Conservation (phyloP, 2,113 vertebrate species). For the Seriola quinqueradiata region DNA sequence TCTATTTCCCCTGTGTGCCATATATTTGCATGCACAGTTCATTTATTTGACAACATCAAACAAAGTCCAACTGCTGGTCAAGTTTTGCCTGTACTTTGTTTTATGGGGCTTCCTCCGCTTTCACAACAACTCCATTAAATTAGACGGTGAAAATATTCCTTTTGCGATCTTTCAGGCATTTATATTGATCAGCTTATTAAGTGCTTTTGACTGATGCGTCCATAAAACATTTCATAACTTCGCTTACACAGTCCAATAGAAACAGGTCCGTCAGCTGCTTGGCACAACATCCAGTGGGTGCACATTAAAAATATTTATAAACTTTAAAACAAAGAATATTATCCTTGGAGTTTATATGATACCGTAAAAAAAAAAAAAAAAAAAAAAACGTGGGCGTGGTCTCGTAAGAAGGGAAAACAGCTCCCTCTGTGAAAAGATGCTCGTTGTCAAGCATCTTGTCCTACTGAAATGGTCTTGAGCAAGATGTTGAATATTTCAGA, state of each 20-base stretch:
- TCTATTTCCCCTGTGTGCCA: neutral
- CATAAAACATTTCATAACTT: neutral
- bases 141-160: neutral
- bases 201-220: neutral
- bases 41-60: constrained; percentile 2
- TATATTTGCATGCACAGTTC: neutral
- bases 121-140: neutral
- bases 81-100: constrained; percentile 1
- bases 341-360: neutral
- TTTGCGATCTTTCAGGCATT: neutral
- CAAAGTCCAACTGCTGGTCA: constrained; percentile 1
- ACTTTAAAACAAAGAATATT: neutral
- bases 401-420: neutral
- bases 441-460: neutral
- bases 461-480: neutral
- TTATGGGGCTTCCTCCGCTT: neutral
- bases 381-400: neutral
- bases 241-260: neutral
- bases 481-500: neutral
- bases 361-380: neutral
- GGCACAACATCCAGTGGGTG: neutral
- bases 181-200: neutral
- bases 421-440: neutral
- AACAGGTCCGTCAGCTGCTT: neutral
- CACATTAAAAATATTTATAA: constrained; percentile 2